Conservation (phyloP, 1,140 invertebrate species). For the Danaus melanippus region DNA sequence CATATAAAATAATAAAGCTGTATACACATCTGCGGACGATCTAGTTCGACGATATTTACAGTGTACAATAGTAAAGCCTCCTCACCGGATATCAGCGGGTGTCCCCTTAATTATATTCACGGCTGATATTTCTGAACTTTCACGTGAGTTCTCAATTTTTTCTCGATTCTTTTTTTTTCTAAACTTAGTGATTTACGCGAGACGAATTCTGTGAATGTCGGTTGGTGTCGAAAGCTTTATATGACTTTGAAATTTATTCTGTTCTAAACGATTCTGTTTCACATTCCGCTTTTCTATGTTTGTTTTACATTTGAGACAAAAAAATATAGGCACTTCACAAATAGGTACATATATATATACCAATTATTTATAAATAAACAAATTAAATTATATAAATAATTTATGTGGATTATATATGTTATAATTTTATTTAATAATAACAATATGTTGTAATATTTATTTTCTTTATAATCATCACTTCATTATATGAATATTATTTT, state of each 20-base stretch:
- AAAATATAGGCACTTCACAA: not conserved
- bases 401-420: no score
- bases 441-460: no score
- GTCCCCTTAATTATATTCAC: conserved; percentile 69
- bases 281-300: conserved; percentile 3
- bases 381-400: no score
- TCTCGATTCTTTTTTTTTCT: conserved; percentile 51
- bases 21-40: not conserved
- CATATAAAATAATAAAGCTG: no score
- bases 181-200: conserved; percentile 66
- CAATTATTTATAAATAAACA: no score
- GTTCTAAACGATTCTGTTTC: conserved; percentile 51
- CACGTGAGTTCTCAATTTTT: conserved; percentile 68
- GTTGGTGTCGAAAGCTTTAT: conserved; percentile 65
- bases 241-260: conserved; percentile 58
- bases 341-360: no score
- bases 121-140: conserved; percentile 68
- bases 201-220: conserved; percentile 52
- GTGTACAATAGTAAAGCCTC: conserved; percentile 34
- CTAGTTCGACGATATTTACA: conserved; percentile 6
- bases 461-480: no score
- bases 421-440: no score
- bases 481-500: no score
- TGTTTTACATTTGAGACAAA: conserved; percentile 5
- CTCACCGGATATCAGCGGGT: conserved; percentile 62